A percentile compares a stretch with the other conserved stretches of the same genome.
phyloP scores from a whole-genome alignment of 2,113 vertebrate genomes.

The Micronycteris hirsuta region DNA sequence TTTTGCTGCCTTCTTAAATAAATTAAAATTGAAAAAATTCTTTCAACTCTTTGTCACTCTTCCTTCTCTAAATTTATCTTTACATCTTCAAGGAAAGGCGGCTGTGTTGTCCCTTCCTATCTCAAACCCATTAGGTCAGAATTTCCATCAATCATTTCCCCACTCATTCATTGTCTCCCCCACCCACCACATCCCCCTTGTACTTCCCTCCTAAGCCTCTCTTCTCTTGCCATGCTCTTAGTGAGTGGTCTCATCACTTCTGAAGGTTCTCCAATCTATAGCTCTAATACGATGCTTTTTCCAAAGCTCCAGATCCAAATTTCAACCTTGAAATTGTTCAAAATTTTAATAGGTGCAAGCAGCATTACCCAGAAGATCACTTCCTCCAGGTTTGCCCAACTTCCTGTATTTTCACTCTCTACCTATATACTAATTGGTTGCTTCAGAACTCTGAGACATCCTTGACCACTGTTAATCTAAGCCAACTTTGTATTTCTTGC shows the following conservation, averaged over 20 bases:
- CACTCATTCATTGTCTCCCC: background rate
- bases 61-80: background rate
- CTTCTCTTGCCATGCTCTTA: background rate
- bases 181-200: background rate
- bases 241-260: background rate
- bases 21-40: background rate
- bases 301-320: background rate
- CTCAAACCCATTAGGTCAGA: background rate
- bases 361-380: background rate
- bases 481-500: background rate
- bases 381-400: background rate
- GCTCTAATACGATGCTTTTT: background rate
- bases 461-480: background rate
- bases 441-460: background rate
- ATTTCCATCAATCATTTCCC: background rate
- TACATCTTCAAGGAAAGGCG: background rate
- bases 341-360: background rate
- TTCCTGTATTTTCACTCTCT: background rate
- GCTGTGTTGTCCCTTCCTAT: background rate
- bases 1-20: background rate
- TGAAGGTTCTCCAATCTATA: background rate
- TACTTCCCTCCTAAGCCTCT: background rate
- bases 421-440: background rate
- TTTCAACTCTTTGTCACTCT: background rate
- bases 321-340: background rate